Evolutionary conservation across 2,113 vertebrate genomes (phyloP), one percentile per base, ranked within the genome.

Genomic region (Nipponia nippon): DNA sequence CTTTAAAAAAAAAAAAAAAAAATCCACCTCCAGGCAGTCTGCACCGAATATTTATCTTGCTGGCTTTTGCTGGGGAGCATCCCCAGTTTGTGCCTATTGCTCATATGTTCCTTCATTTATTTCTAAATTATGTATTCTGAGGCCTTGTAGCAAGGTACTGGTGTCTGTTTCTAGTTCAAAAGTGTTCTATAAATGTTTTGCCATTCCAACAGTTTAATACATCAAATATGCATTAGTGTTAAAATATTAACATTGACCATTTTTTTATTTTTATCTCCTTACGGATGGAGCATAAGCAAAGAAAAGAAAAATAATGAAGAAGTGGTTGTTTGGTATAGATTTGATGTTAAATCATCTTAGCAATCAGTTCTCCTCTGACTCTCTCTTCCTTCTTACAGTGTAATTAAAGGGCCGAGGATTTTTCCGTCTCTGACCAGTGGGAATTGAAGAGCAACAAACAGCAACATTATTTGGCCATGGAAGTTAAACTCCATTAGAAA

Each of bases 111-210:
- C 84, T 94, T 97, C 62, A 76, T 93, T 95, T 91, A 85, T 96
- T 97, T 96, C 62, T 94, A 66, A 97, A 87, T 96, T 92, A 89
- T 13, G 26, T 91, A 87, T 96, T 87, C 73, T 96, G 92, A 97
- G 66, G 40, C 80, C 52, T 86, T 61, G n/a, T 61, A 83, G 80
- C 77, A 95, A 89, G 66, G 65, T 84, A 63, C 59, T 65, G 70
- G 55, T 3, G 3, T 38, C 40, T 87, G 58, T 88, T 87, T 96
- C 69, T 95, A 8, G 7, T 85, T 91, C 89, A 86, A 19, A 94
- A 85, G 85, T 56, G 44, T 87, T 84, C 72, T 81, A 62, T 7
- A 38, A 96, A 93, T 86, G 26, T 73, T 92, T 89, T 2, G 1
- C 55, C 25, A 3, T 79, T 92, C n/a, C 67, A 85, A 4, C 56